phyloP scores from a whole-genome alignment of 2,888 invertebrate species.

The Harmothoe impar region DNA sequence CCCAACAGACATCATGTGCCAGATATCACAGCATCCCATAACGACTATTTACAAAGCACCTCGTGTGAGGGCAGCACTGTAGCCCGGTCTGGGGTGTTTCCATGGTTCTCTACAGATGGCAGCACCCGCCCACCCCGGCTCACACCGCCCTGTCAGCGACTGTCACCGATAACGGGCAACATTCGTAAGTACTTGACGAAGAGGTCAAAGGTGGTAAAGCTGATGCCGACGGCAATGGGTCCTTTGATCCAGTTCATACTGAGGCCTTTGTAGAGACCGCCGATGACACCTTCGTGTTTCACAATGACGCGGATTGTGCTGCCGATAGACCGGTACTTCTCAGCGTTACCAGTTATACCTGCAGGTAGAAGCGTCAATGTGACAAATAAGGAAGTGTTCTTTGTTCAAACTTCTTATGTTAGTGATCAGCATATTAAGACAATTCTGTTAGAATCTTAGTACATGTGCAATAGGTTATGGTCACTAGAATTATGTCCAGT shows the following conservation, averaged over 20 bases:
- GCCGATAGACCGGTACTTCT: conserved; percentile 87
- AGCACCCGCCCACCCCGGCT: neutral
- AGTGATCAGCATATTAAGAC: too few species aligned
- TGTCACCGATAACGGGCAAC: neutral
- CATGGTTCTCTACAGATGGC: neutral
- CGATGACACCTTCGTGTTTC: conserved; percentile 91
- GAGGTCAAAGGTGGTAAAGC: conserved; percentile 96
- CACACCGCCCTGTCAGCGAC: neutral
- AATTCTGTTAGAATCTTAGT: too few species aligned
- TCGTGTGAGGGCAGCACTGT: neutral
- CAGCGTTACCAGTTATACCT: conserved; percentile 84
- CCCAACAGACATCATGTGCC: neutral
- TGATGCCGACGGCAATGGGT: conserved; percentile 91
- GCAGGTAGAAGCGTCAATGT: conserved; percentile 43
- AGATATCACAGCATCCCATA: conserved; percentile 11
- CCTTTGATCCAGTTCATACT: conserved; percentile 98
- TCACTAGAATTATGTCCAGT: too few species aligned
- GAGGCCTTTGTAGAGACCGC: conserved; percentile 98
- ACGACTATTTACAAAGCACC: conserved; percentile 21
- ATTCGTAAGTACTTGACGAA: conserved; percentile 78
- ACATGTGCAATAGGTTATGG: too few species aligned
- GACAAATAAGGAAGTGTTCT: too few species aligned
- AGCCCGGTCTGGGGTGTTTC: neutral
- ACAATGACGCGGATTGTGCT: conserved; percentile 86
- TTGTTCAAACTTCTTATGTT: too few species aligned